Evolutionary conservation across 2,113 vertebrate genomes (phyloP), one percentile per base, ranked within the genome.

Genomic region (Bambusicola thoracicus): DNA sequence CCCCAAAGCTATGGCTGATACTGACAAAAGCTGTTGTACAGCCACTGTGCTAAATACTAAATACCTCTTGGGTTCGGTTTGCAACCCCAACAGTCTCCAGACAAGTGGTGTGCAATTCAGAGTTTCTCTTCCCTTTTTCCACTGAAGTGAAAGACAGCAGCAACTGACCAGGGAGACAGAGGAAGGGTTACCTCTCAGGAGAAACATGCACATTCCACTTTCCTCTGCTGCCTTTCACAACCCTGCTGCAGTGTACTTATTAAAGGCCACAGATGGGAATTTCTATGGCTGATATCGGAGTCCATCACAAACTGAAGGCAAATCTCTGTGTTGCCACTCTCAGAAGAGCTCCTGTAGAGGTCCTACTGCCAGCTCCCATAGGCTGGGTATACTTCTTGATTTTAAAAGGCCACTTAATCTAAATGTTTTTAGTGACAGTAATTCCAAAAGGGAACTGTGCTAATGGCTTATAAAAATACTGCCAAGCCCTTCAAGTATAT

Each of bases 11-110:
- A 49, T 66, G 36, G 62, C 6, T 19, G 13, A 0, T 0, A 17
- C n/a, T 12, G 46, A 58, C 36, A 58, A 62, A 83, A 46, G 55
- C 12, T 36, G 12, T 19, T 80, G 4, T 15, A 8, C 24, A 36
- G 44, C 19, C 55, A 49, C 46, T 0, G 0, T 2, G 6, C n/a
- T n/a, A n/a, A n/a, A n/a, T n/a, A n/a, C 5, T 1, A 5, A 38
- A 36, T n/a, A 34, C 16, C 25, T 13, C 6, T 1, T 6, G 27
- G 13, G 30, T n/a, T 91, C 40, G 21, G 25, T 7, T 27, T 62
- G 59, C 72, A 92, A 46, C 55, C 11, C 40, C 67, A 79, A 34
- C 38, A 34, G 36, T 66, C 8, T 51, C 21, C 85, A 90, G 68
- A 32, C 16, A 63, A 73, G 62, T 49, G 55, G 29, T 24, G 29